Base-by-base conservation (phyloP, 2,888 invertebrate species). In the Andrena trimmerana region DNA sequence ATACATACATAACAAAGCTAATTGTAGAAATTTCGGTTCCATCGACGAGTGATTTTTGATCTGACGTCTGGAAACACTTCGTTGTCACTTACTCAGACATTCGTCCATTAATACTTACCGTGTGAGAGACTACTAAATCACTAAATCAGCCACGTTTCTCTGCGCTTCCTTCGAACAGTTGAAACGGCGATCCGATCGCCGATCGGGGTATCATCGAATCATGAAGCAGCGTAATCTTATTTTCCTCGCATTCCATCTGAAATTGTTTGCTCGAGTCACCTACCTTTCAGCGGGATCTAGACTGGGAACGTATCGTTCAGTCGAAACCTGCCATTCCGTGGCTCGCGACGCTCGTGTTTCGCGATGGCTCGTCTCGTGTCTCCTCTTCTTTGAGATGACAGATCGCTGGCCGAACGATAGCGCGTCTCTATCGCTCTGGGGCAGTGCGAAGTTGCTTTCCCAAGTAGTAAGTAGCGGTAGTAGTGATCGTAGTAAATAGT, bases 201-300 rank as follows among this genome's bases (percentile, higher is more conserved):
- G 63, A 69, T 52, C 76, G 36, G 29, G 42, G 16, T 42, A 50
- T 75, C 75, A 24, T 79, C 75, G 65, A 69, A 59, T n/a, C 68
- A 57, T 27, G 31, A 5, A 31, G 16, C 5, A 8, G 36, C 16
- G 57, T 54, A 74, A 74, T 78, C 57, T 68, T 63, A 57, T 69
- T 68, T 57, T 48, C 54, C 29, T 1, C 57, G 69, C 36, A 24
- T 50, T 68, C 36, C 29, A n/a, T 29, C 20, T 48, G 24, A 24
- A 50, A 24, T 10, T 76, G 16, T 70, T 69, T 75, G 36, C 69
- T 31, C 62, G 7, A 13, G n/a, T 67, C 33, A 36, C 13, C 20
- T 54, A 74, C 42, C 36, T 67, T 54, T 24, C 27, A 67, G 48
- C 36, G 52, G 52, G 60, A 36, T n/a, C 59, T 54, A 62, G 60